Base-by-base conservation (phyloP, 2,888 invertebrate species). In the Elysia crispata region DNA sequence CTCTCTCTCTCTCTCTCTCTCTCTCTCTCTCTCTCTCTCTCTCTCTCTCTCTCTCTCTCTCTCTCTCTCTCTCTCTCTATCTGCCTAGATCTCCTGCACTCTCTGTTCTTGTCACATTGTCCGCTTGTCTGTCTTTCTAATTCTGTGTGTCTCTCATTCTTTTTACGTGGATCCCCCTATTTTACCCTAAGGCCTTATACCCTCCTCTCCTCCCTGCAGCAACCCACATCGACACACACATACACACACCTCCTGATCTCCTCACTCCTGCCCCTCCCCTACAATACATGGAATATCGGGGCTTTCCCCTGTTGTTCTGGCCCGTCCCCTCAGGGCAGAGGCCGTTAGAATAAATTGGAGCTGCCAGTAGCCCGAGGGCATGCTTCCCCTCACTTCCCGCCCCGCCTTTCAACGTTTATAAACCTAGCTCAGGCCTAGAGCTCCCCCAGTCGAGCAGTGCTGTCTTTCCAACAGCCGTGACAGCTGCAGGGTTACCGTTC, bases 271-370 rank as follows among this genome's bases (percentile, higher is more conserved):
- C 60, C 41, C 41, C n/a, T 41, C 31, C 33, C 31, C 25, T 64
- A 20, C 41, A 23, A 1, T 64, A 25, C 28, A 31, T 41, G 15
- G 23, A 20, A 11, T 33, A 23, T 31, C 33, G 41, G 3, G 30
- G 18, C 57, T 23, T 30, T 28, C 50, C 57, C 13, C 41, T 41
- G 41, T 41, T 41, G 41, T 41, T 41, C 77, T 25, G 15, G 30
- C 41, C 33, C 20, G 33, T 18, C 33, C 31, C 73, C 79, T 25
- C 0, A 31, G 69, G 70, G 80, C 54, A 33, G 23, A 70, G 23
- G 75, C 80, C 70, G 70, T 80, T 76, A 76, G 75, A 76, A 67
- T 80, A 75, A 76, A 70, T 70, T 76, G 76, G 76, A 76, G 70
- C 41, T 41, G 41, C 57, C 50, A 18, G 6, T 31, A 41, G 23